Conservation (phyloP, 2,888 invertebrate genomes). For the Metalampra italica region DNA sequence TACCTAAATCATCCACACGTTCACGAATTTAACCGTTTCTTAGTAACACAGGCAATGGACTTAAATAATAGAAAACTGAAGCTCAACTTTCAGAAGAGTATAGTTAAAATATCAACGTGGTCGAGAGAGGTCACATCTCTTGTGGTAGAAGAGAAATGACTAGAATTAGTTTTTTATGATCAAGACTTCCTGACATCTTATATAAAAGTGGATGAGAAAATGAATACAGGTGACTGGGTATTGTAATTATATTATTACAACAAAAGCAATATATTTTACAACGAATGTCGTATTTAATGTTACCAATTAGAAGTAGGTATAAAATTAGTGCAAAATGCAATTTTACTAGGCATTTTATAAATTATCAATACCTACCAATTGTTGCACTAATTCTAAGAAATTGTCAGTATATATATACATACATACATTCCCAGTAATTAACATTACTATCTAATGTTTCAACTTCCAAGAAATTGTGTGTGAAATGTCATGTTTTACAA, state of each 20-base stretch:
- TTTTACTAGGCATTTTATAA: too few species aligned
- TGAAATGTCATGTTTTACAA: neutral
- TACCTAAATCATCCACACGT: slow-evolving; percentile 85
- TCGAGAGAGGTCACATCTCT: slow-evolving; percentile 55
- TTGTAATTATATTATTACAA: slow-evolving; percentile 5
- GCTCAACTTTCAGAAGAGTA: slow-evolving; percentile 75
- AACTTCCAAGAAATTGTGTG: too few species aligned
- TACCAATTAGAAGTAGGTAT: too few species aligned
- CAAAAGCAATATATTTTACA: too few species aligned
- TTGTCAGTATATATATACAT: too few species aligned
- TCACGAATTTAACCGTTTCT: slow-evolving; percentile 83
- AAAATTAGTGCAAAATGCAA: too few species aligned
- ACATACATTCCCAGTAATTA: too few species aligned
- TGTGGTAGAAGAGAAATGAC: slow-evolving; percentile 46
- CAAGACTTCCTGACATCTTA: neutral
- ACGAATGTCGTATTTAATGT: too few species aligned
- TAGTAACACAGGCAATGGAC: slow-evolving; percentile 83
- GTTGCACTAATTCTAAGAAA: too few species aligned
- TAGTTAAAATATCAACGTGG: slow-evolving; percentile 40
- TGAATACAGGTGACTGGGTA: slow-evolving; percentile 9
- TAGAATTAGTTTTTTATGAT: slow-evolving; percentile 2
- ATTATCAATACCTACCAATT: too few species aligned
- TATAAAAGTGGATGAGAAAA: slow-evolving; percentile 17
- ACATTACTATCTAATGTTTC: too few species aligned
- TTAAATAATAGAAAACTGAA: slow-evolving; percentile 80